These are phyloP conservation scores for Coelogynopora nodosa DNA, from an alignment of 2,888 invertebrate genomes.

Conservation along the genomic window DNA sequence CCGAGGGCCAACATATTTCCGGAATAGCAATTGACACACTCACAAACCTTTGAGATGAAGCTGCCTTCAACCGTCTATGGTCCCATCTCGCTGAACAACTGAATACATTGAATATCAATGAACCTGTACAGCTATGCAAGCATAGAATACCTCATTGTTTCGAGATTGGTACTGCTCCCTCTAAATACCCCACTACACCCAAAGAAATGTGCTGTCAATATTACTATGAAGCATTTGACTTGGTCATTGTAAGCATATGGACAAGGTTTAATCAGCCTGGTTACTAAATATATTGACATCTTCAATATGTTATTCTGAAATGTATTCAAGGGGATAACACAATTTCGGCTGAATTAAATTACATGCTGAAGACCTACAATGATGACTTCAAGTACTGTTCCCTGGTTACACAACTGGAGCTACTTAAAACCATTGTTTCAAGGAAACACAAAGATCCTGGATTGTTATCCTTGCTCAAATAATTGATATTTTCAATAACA, in stretches of 20 bases:
- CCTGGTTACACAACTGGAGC: neutral
- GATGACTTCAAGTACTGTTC: neutral
- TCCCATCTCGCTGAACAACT: neutral
- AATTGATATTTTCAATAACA: no score
- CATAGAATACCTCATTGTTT: neutral
- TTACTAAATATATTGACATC: neutral
- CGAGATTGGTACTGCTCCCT: neutral
- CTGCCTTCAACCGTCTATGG: neutral
- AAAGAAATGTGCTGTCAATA: neutral
- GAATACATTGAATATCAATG: neutral
- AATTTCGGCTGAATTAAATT: neutral
- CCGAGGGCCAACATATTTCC: neutral
- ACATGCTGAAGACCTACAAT: neutral
- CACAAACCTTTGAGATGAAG: neutral
- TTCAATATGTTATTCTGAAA: neutral
- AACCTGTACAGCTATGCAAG: neutral
- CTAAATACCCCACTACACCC: neutral
- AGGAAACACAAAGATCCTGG: neutral
- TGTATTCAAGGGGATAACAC: neutral
- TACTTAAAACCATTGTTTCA: neutral
- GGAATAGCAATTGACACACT: neutral
- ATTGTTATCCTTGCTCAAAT: neutral
- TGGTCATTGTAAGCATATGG: neutral
- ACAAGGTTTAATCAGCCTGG: neutral
- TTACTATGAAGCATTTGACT: neutral